These are phyloP conservation scores for Proctacanthus coquilletti DNA, from an alignment of 1,140 invertebrate genomes.

Conservation along the genomic window DNA sequence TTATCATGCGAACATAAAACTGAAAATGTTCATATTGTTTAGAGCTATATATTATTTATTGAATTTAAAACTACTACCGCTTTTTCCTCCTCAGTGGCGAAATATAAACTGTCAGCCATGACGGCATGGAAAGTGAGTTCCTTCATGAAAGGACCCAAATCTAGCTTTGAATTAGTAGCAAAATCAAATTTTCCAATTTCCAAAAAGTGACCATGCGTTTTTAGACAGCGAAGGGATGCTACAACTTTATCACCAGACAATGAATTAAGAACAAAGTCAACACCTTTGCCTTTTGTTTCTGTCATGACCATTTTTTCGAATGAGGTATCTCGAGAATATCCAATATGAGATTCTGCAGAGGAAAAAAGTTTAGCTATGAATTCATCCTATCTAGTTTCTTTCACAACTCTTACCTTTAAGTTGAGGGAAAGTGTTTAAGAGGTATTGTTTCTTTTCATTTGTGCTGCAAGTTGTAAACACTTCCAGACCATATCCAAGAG, in stretches of 20 bases:
- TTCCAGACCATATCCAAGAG: conserved; percentile 49
- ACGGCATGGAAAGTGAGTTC: conserved; percentile 81
- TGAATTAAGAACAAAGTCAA: conserved; percentile 52
- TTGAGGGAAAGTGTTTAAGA: conserved; percentile 56
- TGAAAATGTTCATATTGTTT: too few relatives aligned
- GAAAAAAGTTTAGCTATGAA: conserved; percentile 4
- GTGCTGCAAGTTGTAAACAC: conserved; percentile 63
- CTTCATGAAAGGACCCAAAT: conserved; percentile 61
- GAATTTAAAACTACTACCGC: too few relatives aligned
- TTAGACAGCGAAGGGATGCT: conserved; percentile 64
- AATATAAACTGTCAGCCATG: conserved; percentile 62
- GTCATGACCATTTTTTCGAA: conserved; percentile 42
- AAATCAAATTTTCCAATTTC: conserved; percentile 69
- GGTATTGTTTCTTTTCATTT: conserved; percentile 54
- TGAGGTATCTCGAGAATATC: conserved; percentile 43
- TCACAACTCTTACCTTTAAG: conserved; percentile 31
- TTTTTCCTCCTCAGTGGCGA: conserved; percentile 32
- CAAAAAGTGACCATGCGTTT: conserved; percentile 46
- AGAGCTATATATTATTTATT: too few relatives aligned
- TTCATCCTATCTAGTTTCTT: too few relatives aligned
- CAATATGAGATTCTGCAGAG: conserved; percentile 36
- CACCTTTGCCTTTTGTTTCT: conserved; percentile 43
- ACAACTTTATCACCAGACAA: conserved; percentile 48
- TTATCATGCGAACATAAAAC: conserved; percentile 11
- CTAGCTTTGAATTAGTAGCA: conserved; percentile 43